Conservation (phyloP, 2,113 vertebrate species). For the Tachysurus fulvidraco region DNA sequence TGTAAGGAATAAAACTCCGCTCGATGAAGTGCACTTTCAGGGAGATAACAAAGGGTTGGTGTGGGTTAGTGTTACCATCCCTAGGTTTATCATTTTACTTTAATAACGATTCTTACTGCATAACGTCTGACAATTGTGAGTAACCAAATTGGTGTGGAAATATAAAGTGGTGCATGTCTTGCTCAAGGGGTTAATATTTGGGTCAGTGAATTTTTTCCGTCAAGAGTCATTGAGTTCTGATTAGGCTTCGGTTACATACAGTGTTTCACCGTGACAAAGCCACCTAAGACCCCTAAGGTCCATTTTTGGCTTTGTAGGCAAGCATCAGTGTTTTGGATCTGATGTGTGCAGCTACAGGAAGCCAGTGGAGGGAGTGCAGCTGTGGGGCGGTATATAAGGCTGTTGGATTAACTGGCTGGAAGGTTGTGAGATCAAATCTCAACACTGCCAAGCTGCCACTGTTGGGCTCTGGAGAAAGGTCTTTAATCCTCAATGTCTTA, state of each 20-base stretch:
- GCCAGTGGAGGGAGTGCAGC: no score
- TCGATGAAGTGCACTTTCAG: not conserved
- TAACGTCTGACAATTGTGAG: not conserved
- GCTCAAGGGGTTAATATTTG: not conserved
- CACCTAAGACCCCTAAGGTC: not conserved
- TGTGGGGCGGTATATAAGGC: no score
- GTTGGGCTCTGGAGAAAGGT: no score
- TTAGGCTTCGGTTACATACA: not conserved
- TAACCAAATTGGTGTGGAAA: not conserved
- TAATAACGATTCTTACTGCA: not conserved
- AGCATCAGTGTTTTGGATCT: no score
- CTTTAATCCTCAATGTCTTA: no score
- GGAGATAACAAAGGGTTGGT: not conserved
- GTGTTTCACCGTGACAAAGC: no score
- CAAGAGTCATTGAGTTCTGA: not conserved
- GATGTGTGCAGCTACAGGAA: no score
- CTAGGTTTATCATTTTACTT: not conserved
- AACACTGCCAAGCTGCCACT: no score
- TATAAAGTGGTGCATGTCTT: not conserved
- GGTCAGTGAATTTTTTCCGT: not conserved
- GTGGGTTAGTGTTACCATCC: not conserved
- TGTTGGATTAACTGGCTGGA: no score
- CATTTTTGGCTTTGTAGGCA: no score
- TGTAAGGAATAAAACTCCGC: not conserved
- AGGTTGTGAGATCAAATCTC: no score